Conservation (phyloP, 2,113 vertebrate species). For the Callopanchax toddi region DNA sequence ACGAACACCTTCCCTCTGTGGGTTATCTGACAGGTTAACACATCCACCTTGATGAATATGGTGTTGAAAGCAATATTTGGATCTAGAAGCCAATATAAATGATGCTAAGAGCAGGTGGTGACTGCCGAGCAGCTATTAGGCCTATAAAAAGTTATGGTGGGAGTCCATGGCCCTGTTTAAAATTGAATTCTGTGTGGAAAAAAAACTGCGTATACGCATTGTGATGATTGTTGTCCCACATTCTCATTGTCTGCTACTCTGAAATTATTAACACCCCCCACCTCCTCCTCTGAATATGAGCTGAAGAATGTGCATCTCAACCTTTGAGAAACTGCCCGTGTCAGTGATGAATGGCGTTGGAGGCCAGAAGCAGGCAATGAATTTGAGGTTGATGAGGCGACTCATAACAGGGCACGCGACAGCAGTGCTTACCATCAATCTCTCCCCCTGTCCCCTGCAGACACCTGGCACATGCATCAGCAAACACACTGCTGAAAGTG, state of each 20-base stretch:
- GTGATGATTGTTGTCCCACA: constrained; percentile 51
- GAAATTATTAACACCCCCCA: constrained; percentile 58
- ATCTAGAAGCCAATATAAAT: constrained; percentile 45
- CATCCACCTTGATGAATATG: constrained; percentile 45
- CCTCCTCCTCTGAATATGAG: constrained; percentile 51
- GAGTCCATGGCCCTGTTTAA: constrained; percentile 29
- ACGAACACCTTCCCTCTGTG: constrained; percentile 30
- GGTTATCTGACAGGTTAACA: constrained; percentile 38
- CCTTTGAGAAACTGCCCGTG: constrained; percentile 60
- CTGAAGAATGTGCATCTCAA: constrained; percentile 58
- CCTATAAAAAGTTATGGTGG: constrained; percentile 42
- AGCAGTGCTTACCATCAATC: constrained; percentile 79
- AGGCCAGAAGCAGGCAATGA: constrained; percentile 73
- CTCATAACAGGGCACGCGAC: constrained; percentile 77
- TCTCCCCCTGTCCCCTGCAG: constrained; percentile 60
- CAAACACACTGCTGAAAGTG: constrained; percentile 63
- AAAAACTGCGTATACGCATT: constrained; percentile 44
- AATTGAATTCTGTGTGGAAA: constrained; percentile 42
- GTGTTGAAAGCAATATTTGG: constrained; percentile 49
- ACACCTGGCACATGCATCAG: constrained; percentile 73
- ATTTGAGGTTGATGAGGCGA: constrained; percentile 83
- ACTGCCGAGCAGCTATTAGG: constrained; percentile 42
- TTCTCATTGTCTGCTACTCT: constrained; percentile 53
- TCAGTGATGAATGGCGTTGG: constrained; percentile 73
- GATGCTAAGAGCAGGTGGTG: constrained; percentile 30